Conservation (phyloP, 2,888 invertebrate genomes). For the Mesoligia furuncula region DNA sequence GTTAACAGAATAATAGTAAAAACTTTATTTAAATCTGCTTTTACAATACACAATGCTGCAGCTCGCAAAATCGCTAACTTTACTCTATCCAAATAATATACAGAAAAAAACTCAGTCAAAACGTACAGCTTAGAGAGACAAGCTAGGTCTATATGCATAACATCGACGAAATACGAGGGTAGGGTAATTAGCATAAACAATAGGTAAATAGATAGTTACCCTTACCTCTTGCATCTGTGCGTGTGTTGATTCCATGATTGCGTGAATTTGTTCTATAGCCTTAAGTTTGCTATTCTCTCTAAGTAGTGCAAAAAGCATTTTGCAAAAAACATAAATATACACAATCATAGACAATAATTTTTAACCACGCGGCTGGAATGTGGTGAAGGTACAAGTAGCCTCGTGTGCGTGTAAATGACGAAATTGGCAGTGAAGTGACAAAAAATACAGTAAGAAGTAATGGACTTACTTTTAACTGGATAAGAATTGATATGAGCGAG, state of each 20-base stretch:
- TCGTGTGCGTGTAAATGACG: slow-evolving; percentile 47
- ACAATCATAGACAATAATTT: slow-evolving; percentile 44
- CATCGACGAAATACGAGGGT: background rate
- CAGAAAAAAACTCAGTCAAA: slow-evolving; percentile 52
- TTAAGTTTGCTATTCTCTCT: slow-evolving; percentile 4
- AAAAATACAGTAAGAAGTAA: slow-evolving; percentile 21
- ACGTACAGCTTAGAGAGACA: slow-evolving; percentile 37
- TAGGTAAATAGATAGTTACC: background rate
- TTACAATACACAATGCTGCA: slow-evolving; percentile 20
- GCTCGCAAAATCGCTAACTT: slow-evolving; percentile 58
- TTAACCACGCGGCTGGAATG: slow-evolving; percentile 78
- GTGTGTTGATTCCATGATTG: background rate
- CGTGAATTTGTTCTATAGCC: background rate
- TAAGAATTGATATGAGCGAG: slow-evolving; percentile 6
- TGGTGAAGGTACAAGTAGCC: slow-evolving; percentile 77
- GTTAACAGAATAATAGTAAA: background rate
- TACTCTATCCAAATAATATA: slow-evolving; percentile 37
- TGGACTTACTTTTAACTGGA: slow-evolving; percentile 34
- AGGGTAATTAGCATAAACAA: slow-evolving; percentile 2
- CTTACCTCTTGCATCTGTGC: background rate
- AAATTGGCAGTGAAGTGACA: slow-evolving; percentile 60
- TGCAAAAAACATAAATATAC: slow-evolving; percentile 52
- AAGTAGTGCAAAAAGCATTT: slow-evolving; percentile 23
- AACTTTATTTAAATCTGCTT: too few species aligned
- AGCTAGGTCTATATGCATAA: background rate